Conservation (phyloP, 2,888 invertebrate species). For the Tenthredo amoena region DNA sequence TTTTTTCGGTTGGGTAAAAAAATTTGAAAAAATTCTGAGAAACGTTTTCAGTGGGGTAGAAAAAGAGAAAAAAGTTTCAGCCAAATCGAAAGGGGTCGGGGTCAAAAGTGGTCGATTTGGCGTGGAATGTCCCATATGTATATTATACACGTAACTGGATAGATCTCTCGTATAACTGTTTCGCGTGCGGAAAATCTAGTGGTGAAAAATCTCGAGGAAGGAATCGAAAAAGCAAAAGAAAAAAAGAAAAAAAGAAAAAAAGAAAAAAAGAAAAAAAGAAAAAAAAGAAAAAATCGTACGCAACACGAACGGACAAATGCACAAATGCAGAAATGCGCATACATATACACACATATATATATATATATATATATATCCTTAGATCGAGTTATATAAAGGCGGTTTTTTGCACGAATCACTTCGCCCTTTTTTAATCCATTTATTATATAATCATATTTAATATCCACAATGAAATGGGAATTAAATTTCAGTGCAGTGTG, state of each 20-base stretch:
- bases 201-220: background rate
- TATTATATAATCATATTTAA: constrained; percentile 68
- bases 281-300: background rate
- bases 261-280: constrained; percentile 31
- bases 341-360: constrained; percentile 62
- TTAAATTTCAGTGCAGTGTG: too few species aligned
- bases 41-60: too few species aligned
- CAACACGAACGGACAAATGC: background rate
- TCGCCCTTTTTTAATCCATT: constrained; percentile 72
- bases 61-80: too few species aligned
- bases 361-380: constrained; percentile 62
- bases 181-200: background rate
- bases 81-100: too few species aligned
- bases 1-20: too few species aligned
- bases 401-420: constrained; percentile 66
- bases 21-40: too few species aligned
- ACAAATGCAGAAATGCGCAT: background rate
- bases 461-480: constrained; percentile 51
- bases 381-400: too few species aligned
- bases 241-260: background rate
- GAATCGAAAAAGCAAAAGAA: background rate
- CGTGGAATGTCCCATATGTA: too few species aligned
- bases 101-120: too few species aligned
- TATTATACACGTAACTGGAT: too few species aligned
- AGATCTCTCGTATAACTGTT: too few species aligned